phyloP scores from a whole-genome alignment of 2,113 vertebrate genomes.

The Gymnocephalus cernua region DNA sequence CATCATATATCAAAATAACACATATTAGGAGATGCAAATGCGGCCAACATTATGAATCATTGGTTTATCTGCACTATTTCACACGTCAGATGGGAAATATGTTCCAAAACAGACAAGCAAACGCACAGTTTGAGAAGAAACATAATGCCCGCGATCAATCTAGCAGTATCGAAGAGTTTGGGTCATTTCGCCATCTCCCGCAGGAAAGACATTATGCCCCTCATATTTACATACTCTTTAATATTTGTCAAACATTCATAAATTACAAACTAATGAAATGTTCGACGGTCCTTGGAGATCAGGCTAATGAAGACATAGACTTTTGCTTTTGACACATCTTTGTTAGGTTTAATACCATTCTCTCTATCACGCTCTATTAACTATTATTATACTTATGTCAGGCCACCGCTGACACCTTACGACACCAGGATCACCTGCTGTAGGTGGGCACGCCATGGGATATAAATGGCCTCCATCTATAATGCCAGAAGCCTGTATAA shows the following conservation, averaged over 20 bases:
- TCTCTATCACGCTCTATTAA: conserved; percentile 94
- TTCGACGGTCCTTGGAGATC: conserved; percentile 96
- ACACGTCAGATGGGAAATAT: conserved; percentile 94
- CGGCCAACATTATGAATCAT: conserved; percentile 95
- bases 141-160: conserved; percentile 96
- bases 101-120: conserved; percentile 86
- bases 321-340: conserved; percentile 92
- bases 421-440: conserved; percentile 93
- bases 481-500: conserved; percentile 63
- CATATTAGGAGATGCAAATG: conserved; percentile 94
- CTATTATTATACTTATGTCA: conserved; percentile 94
- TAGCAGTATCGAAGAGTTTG: conserved; percentile 95
- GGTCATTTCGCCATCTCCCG: conserved; percentile 99
- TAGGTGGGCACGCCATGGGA: conserved; percentile 86
- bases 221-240: conserved; percentile 99
- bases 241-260: conserved; percentile 99
- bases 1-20: conserved; percentile 98
- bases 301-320: conserved; percentile 97
- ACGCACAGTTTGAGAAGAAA: conserved; percentile 95
- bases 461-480: conserved; percentile 78
- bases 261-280: conserved; percentile 99
- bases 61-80: conserved; percentile 99
- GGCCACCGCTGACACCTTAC: conserved; percentile 91
- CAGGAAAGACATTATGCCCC: conserved; percentile 98
- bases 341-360: conserved; percentile 95